Evolutionary conservation across 1,140 invertebrate species (phyloP), one percentile per base, ranked within the genome.

Genomic region (Bombus confusus): DNA sequence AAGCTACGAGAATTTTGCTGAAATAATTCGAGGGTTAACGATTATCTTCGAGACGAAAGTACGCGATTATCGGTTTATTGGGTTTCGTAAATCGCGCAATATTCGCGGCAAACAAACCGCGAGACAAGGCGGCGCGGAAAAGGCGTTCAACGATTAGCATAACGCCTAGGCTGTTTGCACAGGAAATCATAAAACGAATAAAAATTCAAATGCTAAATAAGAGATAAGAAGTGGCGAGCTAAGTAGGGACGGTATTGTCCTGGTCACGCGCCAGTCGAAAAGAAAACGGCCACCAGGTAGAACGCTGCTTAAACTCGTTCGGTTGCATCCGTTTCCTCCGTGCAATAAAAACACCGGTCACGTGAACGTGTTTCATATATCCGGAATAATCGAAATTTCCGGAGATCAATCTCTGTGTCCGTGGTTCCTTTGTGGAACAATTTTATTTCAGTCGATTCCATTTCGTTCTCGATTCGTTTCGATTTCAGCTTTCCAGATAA

Each of bases 101-200:
- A 91, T 90, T 78, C 66, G 85, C 72, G 9, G 47, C 73, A 86
- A 71, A 86, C 41, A 52, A 76, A 22, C 18, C 12, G 10, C 47
- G 25, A 34, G 86, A 72, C 71, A 66, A 57, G 41, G 6, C 39
- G 41, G 1, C 10, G 18, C 28, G 71, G 25, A 87, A 77, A 34
- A 85, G 82, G 64, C 75, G 87, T 88, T 87, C 83, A 37, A 13
- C 85, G 87, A 91, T 93, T 93, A 92, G 85, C 88, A 91, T 92
- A 85, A 88, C 83, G 90, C 69, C 72, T 75, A 73, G 83, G 73
- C 8, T 82, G 80, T 86, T 88, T 80, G 87, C 84, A 85, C 84
- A 91, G 91, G 91, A 93, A 94, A 94, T 94, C 92, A 83, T 93
- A 93, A 92, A 93, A 92, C 74, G 86, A 87, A 94, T 94, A 91